Evolutionary conservation across 1,140 invertebrate genomes (phyloP).

Genomic region (Tigriopus japonicus): DNA sequence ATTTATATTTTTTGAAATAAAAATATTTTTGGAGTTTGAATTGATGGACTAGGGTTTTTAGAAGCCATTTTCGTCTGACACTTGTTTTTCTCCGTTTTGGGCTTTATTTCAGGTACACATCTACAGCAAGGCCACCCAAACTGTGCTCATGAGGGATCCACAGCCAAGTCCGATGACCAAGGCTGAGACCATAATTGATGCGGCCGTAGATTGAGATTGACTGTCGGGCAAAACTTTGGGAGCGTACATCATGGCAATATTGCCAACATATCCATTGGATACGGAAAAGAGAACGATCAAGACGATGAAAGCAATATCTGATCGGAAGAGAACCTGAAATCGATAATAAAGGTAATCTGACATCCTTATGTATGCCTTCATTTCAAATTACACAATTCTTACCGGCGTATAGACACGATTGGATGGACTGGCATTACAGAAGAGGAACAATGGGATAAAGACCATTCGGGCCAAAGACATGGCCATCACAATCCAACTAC

Average conservation of each 20-base stretch:
- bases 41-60: too few relatives aligned
- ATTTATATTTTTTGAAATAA: too few relatives aligned
- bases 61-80: too few relatives aligned
- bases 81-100: too few relatives aligned
- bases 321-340: neutral
- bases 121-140: too few relatives aligned
- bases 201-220: neutral
- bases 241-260: neutral
- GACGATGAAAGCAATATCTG: neutral
- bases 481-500: neutral
- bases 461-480: neutral
- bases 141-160: neutral
- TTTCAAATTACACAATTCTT: neutral
- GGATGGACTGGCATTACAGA: slow-evolving; percentile 3
- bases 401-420: neutral
- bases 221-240: neutral
- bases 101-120: too few relatives aligned
- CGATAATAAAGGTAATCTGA: neutral
- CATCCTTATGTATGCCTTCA: neutral
- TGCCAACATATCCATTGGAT: neutral
- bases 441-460: slow-evolving; percentile 14
- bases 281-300: neutral
- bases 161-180: neutral
- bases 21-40: too few relatives aligned
- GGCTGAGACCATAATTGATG: neutral